Base-by-base conservation (phyloP, 2,113 vertebrate genomes). In the Empidonax alnorum region DNA sequence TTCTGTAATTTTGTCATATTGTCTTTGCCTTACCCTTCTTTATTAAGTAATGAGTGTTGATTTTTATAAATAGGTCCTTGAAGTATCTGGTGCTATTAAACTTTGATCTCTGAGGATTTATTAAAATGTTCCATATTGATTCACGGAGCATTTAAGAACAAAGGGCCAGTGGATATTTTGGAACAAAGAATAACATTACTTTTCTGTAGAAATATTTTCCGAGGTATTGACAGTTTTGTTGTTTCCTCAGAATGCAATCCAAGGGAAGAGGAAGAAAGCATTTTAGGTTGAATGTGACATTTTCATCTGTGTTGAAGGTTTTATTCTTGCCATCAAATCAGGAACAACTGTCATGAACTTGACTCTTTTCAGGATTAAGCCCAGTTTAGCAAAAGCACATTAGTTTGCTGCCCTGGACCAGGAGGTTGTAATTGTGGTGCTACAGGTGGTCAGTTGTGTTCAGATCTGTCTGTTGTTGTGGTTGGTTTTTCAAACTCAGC, bases 81-180 rank as follows among this genome's bases (percentile, higher is more conserved):
- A 88, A 87, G 25, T 90, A 81, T 91, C 75, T 4, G 96, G 97
- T 98, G 97, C 98, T 98, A 97, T 96, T 96, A 93, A 97, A 93
- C 86, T 89, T 82, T 53, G 53, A 87, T 84, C 89, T 91, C 90
- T 95, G n/a, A 95, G 84, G 89, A 78, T 96, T 90, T 95, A 65
- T 88, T 91, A 78, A 96, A 95, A 96, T 76, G 74, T 75, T 76
- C 87, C 63, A 16, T 62, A 74, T 49, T 27, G 30, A 79, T 71
- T 94, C 56, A 59, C 14, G 56, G 67, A 97, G 39, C 91, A 75
- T 90, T 93, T 97, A 86, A 76, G 71, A 65, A n/a, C 65, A 82
- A 91, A 73, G n/a, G 67, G 56, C 50, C 63, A 55, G 21, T 37
- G 63, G n/a, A 17, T 85, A 56, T 71, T 88, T 66, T 76, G 65